Conservation (phyloP, 2,888 invertebrate species). For the Euclidia mi region DNA sequence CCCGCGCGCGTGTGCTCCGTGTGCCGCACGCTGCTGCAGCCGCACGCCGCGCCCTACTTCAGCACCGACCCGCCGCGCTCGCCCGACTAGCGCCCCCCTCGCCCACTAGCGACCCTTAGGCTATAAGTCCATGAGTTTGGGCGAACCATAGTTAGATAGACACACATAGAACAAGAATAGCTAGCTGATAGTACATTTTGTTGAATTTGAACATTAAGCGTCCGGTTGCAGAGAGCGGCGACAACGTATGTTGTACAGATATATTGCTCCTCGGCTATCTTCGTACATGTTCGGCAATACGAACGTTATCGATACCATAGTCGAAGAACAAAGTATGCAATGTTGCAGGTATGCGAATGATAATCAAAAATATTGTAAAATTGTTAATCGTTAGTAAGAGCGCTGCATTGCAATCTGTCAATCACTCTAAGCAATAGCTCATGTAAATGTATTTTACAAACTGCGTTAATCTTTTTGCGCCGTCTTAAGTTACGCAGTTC, state of each 20-base stretch:
- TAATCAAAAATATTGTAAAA: too few relatives aligned
- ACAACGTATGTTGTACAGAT: background rate
- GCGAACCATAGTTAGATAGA: background rate
- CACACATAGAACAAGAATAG: slow-evolving; percentile 7
- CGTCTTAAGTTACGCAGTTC: too few relatives aligned
- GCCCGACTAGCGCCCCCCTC: slow-evolving; percentile 91
- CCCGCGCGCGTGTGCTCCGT: slow-evolving; percentile 98
- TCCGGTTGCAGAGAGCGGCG: background rate
- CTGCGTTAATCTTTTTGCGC: too few relatives aligned
- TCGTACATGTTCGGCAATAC: background rate
- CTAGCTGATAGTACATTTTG: background rate
- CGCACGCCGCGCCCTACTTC: slow-evolving; percentile 98
- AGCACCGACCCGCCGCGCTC: slow-evolving; percentile 93
- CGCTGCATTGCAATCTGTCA: too few relatives aligned
- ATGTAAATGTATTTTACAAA: too few relatives aligned
- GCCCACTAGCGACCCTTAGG: too few relatives aligned
- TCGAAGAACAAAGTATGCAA: too few relatives aligned
- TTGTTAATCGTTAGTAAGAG: too few relatives aligned
- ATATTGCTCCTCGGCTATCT: background rate
- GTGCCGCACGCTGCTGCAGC: slow-evolving; percentile 98
- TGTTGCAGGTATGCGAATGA: too few relatives aligned
- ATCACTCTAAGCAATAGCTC: too few relatives aligned
- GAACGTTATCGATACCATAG: too few relatives aligned
- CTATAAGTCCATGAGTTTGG: background rate
- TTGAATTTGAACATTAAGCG: background rate